Base-by-base conservation (phyloP, 23 tunicate genomes). In the Trididemnum nubilum region DNA sequence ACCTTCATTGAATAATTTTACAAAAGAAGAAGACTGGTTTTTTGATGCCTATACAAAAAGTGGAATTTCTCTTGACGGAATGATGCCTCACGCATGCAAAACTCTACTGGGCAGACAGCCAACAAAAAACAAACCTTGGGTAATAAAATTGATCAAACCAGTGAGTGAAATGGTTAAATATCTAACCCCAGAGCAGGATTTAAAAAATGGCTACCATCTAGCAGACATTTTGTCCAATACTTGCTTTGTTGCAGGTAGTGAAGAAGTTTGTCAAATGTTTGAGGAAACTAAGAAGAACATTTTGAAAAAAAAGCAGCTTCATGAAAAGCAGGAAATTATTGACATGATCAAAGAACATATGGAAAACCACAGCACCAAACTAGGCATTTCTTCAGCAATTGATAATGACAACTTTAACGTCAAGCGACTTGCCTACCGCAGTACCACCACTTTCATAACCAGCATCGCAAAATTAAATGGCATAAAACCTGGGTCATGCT, bases 1-100 rank as follows among this genome's bases (percentile, higher is more conserved):
- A 33, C 71, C 82, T 1, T 59, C 51, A 2, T 61, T 78, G 2
- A 78, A 78, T 31, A 33, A 78, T 33, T 37, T 37, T 0, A 33
- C 33, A 15, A 3, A 3, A 33, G 71, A 32, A 1, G 35, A 36
- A 1, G 52, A 70, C 25, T 86, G 90, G 84, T 86, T 79, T 79
- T 78, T 30, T 52, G 90, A 86, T 40, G 80, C 18, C 30, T 25
- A 49, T 38, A 80, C 85, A 36, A 65, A 65, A 0, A 40, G 84
- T 58, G 90, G 90, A 2, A 71, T 86, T 1, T 33, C 73, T 15
- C 67, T 66, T 31, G 90, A 86, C 49, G 90, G 90, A 49, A 79
- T 70, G 80, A 49, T 32, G 35, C 85, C 85, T 23, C 73, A 79
- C 54, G 84, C 90, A 0, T 38, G 85, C 71, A 86, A 69, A 54